Base-by-base conservation (phyloP, 2,797 vertebrate genomes). In the Holocentrus rufus region DNA sequence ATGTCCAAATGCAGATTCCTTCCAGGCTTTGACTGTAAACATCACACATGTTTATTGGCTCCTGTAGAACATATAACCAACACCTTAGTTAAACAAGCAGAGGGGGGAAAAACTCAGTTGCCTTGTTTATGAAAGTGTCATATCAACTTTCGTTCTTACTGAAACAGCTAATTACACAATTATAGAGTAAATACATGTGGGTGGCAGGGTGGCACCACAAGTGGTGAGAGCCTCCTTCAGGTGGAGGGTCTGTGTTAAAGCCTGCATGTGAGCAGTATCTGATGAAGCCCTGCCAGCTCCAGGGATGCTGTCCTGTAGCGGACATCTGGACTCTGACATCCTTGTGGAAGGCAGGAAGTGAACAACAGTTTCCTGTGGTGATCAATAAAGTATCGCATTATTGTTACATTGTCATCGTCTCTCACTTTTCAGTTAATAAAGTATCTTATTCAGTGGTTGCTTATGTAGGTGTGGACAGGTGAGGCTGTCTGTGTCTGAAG, bases 361-460 rank as follows among this genome's bases (percentile, higher is more conserved):
- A 61, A 72, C 10, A 15, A 5, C 22, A 15, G 9, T 69, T 60
- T 50, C 23, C 39, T 52, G 53, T 69, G 20, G 11, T 64, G 22
- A 44, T n/a, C 61, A 25, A 57, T 1, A 64, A 62, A 55, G n/a
- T 7, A 20, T 22, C n/a, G 9, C 47, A 22, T 50, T 50, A 50
- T n/a, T 50, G 9, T 50, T 50, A 22, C 7, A 20, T n/a, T n/a
- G 7, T n/a, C 20, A 11, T 50, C n/a, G n/a, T 50, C 9, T 5
- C 46, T 20, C 15, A 11, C n/a, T 10, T 50, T 50, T 50, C n/a
- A 22, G 9, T 20, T 50, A 18, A 49, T 34, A 31, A 31, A 31
- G 18, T 5, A n/a, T n/a, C 5, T 20, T 49, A n/a, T 18, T n/a
- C 8, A 44, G 13, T 44, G 42, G 42, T 13, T 44, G 5, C 15